Evolutionary conservation across 1,140 invertebrate species (phyloP).

Genomic region (Diploscapter pachys): DNA sequence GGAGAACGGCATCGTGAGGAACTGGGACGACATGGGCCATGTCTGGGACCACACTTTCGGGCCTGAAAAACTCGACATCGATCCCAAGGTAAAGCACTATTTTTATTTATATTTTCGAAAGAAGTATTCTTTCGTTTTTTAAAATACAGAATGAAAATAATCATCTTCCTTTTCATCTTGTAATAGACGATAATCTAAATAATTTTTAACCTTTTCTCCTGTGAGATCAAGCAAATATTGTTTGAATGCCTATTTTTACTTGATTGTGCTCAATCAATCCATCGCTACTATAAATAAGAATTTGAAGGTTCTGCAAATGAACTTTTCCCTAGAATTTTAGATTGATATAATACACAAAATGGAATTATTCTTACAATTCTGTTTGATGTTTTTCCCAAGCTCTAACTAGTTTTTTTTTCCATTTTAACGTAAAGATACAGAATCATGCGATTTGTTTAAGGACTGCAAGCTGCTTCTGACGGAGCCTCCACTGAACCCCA

Average conservation of each 20-base stretch:
- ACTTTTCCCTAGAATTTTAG: too few relatives aligned
- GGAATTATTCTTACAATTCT: too few relatives aligned
- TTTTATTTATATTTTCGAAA: too few relatives aligned
- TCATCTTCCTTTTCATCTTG: background rate
- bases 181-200: too few relatives aligned
- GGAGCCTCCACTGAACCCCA: slow-evolving; percentile 99
- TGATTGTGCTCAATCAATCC: too few relatives aligned
- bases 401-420: slow-evolving; percentile 2
- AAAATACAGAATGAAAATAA: background rate
- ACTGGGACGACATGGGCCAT: slow-evolving; percentile 99
- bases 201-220: too few relatives aligned
- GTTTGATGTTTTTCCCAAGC: background rate
- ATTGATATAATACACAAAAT: too few relatives aligned
- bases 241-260: too few relatives aligned
- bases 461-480: slow-evolving; percentile 94
- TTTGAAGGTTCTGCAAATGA: too few relatives aligned
- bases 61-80: slow-evolving; percentile 88
- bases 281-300: too few relatives aligned
- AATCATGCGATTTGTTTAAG: slow-evolving; percentile 26
- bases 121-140: too few relatives aligned
- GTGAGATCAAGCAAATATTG: too few relatives aligned
- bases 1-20: slow-evolving; percentile 92
- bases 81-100: slow-evolving; percentile 67
- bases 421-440: slow-evolving; percentile 1
- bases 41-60: slow-evolving; percentile 99